A percentile compares a stretch with the other conserved stretches of the same genome.
These are phyloP conservation scores for Dryas iulia DNA, from an alignment of 1,140 invertebrate genomes.

Conservation along the genomic window DNA sequence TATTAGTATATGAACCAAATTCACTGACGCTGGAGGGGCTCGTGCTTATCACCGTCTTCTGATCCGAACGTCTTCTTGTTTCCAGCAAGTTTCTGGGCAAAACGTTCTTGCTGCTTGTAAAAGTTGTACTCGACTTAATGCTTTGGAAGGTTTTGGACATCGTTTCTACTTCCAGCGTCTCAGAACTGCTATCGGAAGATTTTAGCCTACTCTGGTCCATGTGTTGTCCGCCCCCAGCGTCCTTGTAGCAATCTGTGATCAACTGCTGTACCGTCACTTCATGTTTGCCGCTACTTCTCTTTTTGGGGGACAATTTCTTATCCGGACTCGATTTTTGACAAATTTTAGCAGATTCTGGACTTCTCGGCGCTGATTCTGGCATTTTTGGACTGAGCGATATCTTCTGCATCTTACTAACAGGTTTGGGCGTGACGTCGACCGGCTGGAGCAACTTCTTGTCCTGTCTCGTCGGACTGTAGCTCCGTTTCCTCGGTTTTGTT, in stretches of 20 bases:
- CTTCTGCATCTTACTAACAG: slow-evolving; percentile 55
- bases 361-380: slow-evolving; percentile 1
- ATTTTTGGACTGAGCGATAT: slow-evolving; percentile 45
- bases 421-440: slow-evolving; percentile 55
- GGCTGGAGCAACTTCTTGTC: slow-evolving; percentile 17
- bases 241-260: slow-evolving; percentile 14
- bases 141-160: not conserved
- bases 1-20: slow-evolving; percentile 45
- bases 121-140: not conserved
- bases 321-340: slow-evolving; percentile 4
- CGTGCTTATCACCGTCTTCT: not conserved
- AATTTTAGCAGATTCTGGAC: not conserved
- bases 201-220: not conserved
- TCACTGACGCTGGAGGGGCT: slow-evolving; percentile 37
- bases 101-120: slow-evolving; percentile 5
- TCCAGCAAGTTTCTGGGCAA: slow-evolving; percentile 23
- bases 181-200: not conserved
- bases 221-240: not conserved
- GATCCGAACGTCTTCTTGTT: not conserved
- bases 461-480: slow-evolving; percentile 40
- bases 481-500: slow-evolving; percentile 44
- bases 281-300: slow-evolving; percentile 13
- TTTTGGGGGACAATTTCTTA: slow-evolving; percentile 13
- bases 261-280: slow-evolving; percentile 7
- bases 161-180: not conserved